Evolutionary conservation across 2,797 vertebrate genomes (phyloP), one percentile per base, ranked within the genome.

Genomic region (Urophycis tenuis): DNA sequence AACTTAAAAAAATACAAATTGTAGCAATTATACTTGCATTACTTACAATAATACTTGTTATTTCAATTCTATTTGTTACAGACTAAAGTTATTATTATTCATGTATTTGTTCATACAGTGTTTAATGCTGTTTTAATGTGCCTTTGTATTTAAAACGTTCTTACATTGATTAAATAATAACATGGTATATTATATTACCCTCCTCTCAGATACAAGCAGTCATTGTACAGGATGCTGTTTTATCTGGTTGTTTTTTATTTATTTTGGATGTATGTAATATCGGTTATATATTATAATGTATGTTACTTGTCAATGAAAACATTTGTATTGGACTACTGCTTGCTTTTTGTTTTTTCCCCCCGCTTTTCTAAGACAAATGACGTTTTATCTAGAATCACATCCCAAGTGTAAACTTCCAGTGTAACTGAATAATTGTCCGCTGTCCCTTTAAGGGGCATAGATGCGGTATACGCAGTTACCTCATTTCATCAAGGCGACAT

Each of bases 391-490:
- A 10, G 25, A 29, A 39, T 14, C 22, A 25, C 12, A 14, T 41
- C 72, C 33, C 25, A 41, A 4, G 30, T 73, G 35, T 73, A 36
- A 73, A 36, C 3, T 39, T 25, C 36, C 8, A 41, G 35, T 73
- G 33, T 15, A 22, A 22, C 17, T 32, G 30, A n/a, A 22, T 1
- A 64, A 64, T n/a, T 39, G 30, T 17, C n/a, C 22, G 30, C 87
- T 91, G 91, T 86, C 88, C 33, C 92, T 93, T 93, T 94, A 93
- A 94, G 92, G 89, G 79, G 81, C 87, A 74, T 72, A 85, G 85
- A 80, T 73, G 87, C 90, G 84, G 89, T 85, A 88, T 88, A 81
- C 85, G 89, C 89, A 88, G 83, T 87, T 69, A 82, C 87, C 86
- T 91, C 89, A 86, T 83, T 87, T 86, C 84, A 75, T 89, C 88